phyloP scores from a whole-genome alignment of 92 coral and sea anemone species.

The Porites lobata region DNA sequence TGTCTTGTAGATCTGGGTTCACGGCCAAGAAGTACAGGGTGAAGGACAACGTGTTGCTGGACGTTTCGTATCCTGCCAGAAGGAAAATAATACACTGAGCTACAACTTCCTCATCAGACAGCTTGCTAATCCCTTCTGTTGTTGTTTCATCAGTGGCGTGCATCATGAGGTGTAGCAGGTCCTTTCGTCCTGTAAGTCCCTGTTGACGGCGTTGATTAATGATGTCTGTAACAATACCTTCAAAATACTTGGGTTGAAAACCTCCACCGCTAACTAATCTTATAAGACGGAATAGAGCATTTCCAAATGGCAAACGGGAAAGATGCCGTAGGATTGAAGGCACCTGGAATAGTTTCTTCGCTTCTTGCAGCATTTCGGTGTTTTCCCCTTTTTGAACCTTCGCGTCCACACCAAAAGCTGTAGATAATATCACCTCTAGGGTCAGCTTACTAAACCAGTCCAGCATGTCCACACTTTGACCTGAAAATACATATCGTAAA shows the following conservation, averaged over 20 bases:
- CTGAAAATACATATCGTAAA: neutral
- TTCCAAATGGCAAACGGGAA: slow-evolving; percentile 32
- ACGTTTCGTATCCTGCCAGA: slow-evolving; percentile 73
- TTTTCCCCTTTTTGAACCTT: slow-evolving; percentile 52
- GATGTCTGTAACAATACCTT: slow-evolving; percentile 48
- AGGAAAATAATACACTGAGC: slow-evolving; percentile 68
- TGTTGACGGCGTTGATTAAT: slow-evolving; percentile 52
- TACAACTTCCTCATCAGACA: slow-evolving; percentile 67
- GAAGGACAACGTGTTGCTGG: slow-evolving; percentile 62
- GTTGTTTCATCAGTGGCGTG: slow-evolving; percentile 63
- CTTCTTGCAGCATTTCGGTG: slow-evolving; percentile 40
- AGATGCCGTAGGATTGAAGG: slow-evolving; percentile 29
- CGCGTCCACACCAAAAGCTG: slow-evolving; percentile 1
- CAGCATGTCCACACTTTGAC: slow-evolving; percentile 58
- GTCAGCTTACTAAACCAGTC: slow-evolving; percentile 70
- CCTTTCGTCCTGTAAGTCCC: slow-evolving; percentile 61
- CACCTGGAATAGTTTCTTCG: slow-evolving; percentile 29
- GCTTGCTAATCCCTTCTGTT: slow-evolving; percentile 51
- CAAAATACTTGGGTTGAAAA: slow-evolving; percentile 21
- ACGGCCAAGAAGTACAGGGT: slow-evolving; percentile 48
- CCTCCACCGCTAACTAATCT: neutral
- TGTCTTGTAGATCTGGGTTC: slow-evolving; percentile 66
- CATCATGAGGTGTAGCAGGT: slow-evolving; percentile 74
- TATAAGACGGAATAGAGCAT: neutral
- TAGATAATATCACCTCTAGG: slow-evolving; percentile 56